Conservation (phyloP, 2,888 invertebrate species). For the Conus canariensis region DNA sequence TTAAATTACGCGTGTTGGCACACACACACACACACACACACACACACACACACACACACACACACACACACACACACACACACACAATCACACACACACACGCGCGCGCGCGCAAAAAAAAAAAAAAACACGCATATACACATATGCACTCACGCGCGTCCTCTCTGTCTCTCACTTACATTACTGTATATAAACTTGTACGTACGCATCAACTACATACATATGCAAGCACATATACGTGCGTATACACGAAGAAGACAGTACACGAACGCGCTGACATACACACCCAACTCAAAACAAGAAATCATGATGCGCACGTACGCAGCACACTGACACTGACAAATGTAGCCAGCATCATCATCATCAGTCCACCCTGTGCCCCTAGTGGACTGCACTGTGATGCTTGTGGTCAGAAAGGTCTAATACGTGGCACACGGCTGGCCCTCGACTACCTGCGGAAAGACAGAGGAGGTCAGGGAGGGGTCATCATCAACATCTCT, state of each 20-base stretch:
- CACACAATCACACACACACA: not conserved
- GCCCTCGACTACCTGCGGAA: constrained; percentile 88
- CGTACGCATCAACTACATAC: too few species aligned
- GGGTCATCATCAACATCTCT: constrained; percentile 87
- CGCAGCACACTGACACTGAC: too few species aligned
- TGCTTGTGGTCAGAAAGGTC: constrained; percentile 80
- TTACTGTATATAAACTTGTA: too few species aligned
- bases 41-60: not conserved
- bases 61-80: not conserved
- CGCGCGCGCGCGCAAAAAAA: not conserved
- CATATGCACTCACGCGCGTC: not conserved
- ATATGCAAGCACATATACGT: too few species aligned
- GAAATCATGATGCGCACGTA: too few species aligned
- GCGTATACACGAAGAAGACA: too few species aligned
- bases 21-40: constrained; percentile 14
- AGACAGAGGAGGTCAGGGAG: constrained; percentile 87
- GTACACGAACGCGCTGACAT: too few species aligned
- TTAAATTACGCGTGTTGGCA: not conserved
- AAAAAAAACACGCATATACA: not conserved
- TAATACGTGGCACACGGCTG: constrained; percentile 82
- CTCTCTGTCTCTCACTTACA: too few species aligned
- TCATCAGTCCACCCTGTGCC: too few species aligned
- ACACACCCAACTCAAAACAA: too few species aligned
- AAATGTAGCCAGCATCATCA: too few species aligned
- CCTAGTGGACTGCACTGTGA: too few species aligned